phyloP scores from a whole-genome alignment of 2,797 vertebrate species.

The Periophthalmus magnuspinnatus region DNA sequence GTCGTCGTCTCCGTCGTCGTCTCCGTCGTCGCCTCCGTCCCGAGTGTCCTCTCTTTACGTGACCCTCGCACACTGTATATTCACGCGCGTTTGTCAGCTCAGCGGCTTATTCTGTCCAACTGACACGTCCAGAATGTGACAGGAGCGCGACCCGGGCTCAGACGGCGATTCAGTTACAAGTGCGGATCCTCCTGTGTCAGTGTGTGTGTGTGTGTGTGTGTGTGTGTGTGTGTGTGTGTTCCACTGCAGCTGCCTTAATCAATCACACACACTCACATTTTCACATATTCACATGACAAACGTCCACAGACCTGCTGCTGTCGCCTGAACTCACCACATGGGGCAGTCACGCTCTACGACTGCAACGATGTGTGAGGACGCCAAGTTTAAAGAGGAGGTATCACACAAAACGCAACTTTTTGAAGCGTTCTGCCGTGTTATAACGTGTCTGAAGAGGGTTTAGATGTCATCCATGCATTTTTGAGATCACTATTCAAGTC shows the following conservation, averaged over 20 bases:
- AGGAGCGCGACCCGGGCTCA: conserved; percentile 59
- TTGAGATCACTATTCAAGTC: too few species aligned
- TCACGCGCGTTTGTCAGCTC: conserved; percentile 32
- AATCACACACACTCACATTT: conserved; percentile 63
- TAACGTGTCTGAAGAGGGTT: too few species aligned
- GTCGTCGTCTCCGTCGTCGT: too few species aligned
- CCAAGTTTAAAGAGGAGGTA: too few species aligned
- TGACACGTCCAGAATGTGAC: conserved; percentile 67
- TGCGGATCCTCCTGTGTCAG: conserved; percentile 17
- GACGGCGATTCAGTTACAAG: conserved; percentile 55
- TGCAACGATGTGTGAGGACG: too few species aligned
- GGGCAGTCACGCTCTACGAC: conserved; percentile 49
- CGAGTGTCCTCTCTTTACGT: not conserved
- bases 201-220: conserved; percentile 29
- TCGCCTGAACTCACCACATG: conserved; percentile 35
- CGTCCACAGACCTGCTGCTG: not conserved
- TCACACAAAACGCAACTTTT: too few species aligned
- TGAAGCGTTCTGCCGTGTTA: too few species aligned
- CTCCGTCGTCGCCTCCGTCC: too few species aligned
- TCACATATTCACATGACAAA: conserved; percentile 30
- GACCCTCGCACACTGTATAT: conserved; percentile 6
- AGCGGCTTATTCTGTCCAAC: conserved; percentile 58
- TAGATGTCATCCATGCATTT: too few species aligned
- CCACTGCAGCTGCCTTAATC: conserved; percentile 73
- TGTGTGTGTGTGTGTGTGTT: conserved; percentile 58